These are phyloP conservation scores for Mionectes olivaceus DNA, from an alignment of 2,797 vertebrate species.

Conservation along the genomic window DNA sequence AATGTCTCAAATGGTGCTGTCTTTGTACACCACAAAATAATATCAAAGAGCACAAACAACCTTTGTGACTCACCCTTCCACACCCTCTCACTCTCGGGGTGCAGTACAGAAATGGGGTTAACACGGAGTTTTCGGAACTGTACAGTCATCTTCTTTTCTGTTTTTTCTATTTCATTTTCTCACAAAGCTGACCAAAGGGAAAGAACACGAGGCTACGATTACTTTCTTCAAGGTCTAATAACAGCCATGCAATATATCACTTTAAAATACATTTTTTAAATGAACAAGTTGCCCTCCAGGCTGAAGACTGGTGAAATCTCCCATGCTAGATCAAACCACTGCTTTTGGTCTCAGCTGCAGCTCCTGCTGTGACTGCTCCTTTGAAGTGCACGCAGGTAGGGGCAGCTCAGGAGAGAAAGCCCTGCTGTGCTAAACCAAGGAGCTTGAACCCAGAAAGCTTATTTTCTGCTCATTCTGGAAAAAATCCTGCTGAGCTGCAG, in stretches of 20 bases:
- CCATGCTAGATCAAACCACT: constrained; percentile 9
- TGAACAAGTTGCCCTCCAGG: constrained; percentile 21
- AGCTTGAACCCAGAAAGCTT: not conserved
- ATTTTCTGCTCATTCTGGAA: constrained; percentile 20
- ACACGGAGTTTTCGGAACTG: not conserved
- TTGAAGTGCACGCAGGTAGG: constrained; percentile 40
- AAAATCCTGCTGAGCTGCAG: not conserved
- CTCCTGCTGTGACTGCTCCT: constrained; percentile 17
- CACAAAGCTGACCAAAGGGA: constrained; percentile 26
- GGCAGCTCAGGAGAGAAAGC: not conserved
- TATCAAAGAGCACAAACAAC: not conserved
- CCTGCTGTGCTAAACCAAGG: constrained; percentile 26
- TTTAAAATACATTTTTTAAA: constrained; percentile 23
- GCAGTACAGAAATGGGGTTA: not conserved
- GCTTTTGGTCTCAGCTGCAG: not conserved
- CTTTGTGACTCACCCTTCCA: not conserved
- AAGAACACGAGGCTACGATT: not conserved
- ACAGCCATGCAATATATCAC: not conserved
- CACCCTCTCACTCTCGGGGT: rapidly evolving
- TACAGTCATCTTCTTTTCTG: not conserved
- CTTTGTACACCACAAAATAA: not conserved
- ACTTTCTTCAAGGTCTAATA: constrained; percentile 33
- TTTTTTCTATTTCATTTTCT: not conserved
- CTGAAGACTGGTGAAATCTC: not conserved
- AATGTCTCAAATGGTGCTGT: not conserved